Base-by-base conservation (phyloP, 2,888 invertebrate species). In the Eucera pruinosa region DNA sequence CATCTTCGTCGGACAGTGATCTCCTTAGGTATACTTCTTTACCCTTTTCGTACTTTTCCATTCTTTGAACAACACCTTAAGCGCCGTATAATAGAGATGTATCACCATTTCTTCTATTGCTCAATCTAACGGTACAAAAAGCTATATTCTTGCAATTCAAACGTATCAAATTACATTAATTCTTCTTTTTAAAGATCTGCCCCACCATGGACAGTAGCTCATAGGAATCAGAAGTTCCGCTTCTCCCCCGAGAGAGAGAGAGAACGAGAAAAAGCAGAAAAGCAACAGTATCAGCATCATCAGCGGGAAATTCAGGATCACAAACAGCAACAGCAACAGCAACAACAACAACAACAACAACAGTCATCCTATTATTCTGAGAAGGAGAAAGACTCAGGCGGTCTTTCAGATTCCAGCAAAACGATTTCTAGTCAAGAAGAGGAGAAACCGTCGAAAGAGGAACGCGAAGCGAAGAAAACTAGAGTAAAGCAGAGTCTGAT, bases 401-500 rank as follows among this genome's bases (percentile, higher is more conserved):
- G 92, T 33, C 88, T 94, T 18, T 93, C 94, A 64, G 94, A 93
- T 82, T 93, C 93, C 43, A 94, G 90, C 81, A 94, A 94, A 90
- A 93, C 95, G 90, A 85, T 95, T 47, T 93, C 93, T 30, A 94
- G 94, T 83, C 94, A 93, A 78, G 94, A 94, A 80, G 94, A 93
- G 25, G 93, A 93, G 47, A 93, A 93, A 48, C 82, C 89, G 27
- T 87, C 88, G 54, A 90, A 91, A 67, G 95, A 95, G 41, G 95
- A 95, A 86, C 93, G 95, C 77, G 93, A 95, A 77, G 95, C 95
- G 4, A 95, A 95, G 72, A 95, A 95, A 88, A 95, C 95, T 43
- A 94, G 95, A 15, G 94, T 95, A 20, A 96, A 95, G 88, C 97
- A 97, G 58, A 95, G 95, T 84, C 91, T 97, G 30, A 96, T 97